Evolutionary conservation across 2,113 vertebrate species (phyloP), one percentile per base, ranked within the genome.

Genomic region (Austrofundulus limnaeus): DNA sequence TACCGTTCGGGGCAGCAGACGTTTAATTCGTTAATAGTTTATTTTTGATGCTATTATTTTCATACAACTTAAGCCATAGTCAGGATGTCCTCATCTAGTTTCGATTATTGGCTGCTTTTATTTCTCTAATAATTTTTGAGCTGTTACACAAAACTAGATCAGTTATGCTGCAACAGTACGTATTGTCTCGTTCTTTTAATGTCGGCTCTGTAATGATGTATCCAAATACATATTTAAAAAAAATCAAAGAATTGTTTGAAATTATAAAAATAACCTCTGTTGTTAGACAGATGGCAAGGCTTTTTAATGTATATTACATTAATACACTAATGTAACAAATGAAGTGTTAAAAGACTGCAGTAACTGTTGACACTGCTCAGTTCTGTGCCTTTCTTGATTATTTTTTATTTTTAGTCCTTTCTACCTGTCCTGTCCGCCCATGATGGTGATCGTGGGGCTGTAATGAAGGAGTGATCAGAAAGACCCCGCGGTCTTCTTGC

Each of bases 381-480:
- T 28, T 28, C 25, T 28, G 25, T 28, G 4, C 17, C 20, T 20
- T 15, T 24, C 11, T 0, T 47, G 7, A 43, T 23, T 25, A 31
- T 24, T n/a, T n/a, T n/a, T n/a, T 15, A 45, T 53, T 11, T 51
- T 28, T 70, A 23, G 11, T 43, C 38, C 49, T 70, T 39, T 75
- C 50, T 71, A 41, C 13, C n/a, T 50, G 23, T 50, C 13, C n/a
- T 50, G 23, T 50, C 49, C 10, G 5, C 59, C 6, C 0, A 2
- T 85, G 43, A 68, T 52, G 19, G 49, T 80, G 72, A 25, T 61
- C 66, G 53, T 82, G 69, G 31, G 5, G 8, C 31, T 34, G 31
- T 34, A 10, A 34, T 34, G 31, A 49, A 23, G 42, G 75, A 66
- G 65, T 90, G 70, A 90, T 46, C 6, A 7, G 19, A 66, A 69